phyloP scores from a whole-genome alignment of 2,113 vertebrate species.

The Platysteira castanea region DNA sequence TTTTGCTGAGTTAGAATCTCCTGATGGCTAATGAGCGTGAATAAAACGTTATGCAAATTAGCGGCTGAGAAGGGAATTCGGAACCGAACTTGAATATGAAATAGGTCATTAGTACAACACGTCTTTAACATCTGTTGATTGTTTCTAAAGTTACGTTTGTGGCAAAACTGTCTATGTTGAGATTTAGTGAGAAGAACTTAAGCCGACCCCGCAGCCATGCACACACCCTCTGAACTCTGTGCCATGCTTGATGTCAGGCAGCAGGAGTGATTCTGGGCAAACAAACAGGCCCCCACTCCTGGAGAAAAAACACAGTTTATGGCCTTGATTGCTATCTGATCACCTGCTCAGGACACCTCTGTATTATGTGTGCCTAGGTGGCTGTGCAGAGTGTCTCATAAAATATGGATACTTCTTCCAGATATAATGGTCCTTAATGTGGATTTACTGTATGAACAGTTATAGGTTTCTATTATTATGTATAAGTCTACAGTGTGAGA shows the following conservation, averaged over 20 bases:
- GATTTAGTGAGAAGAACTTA: background rate
- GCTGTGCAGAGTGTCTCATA: background rate
- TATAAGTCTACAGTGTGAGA: background rate
- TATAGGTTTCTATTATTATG: conserved; percentile 47
- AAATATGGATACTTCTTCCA: conserved; percentile 45
- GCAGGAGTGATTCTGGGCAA: background rate
- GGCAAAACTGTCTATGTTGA: background rate
- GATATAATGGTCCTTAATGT: background rate
- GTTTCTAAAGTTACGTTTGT: background rate
- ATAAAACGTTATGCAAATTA: conserved; percentile 37
- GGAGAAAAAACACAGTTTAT: background rate
- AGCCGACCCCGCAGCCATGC: fast-evolving
- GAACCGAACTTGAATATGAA: conserved; percentile 45
- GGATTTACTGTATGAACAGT: conserved; percentile 3
- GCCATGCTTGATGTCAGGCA: background rate
- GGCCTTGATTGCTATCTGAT: background rate
- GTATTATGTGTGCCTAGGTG: background rate
- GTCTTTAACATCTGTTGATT: conserved; percentile 22
- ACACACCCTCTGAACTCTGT: background rate
- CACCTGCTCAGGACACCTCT: background rate
- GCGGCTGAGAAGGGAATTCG: conserved; percentile 10
- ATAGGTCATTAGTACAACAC: conserved; percentile 11
- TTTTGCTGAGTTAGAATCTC: conserved; percentile 40
- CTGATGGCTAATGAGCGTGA: conserved; percentile 7
- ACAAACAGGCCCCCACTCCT: background rate